Evolutionary conservation across 2,113 vertebrate species (phyloP).

Genomic region (Xenopus tropicalis): UCB_Xtro_10.0 CM004447.2:104192001-104192500

Average conservation of each 20-base stretch:
- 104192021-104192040: too few relatives aligned
- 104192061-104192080: too few relatives aligned
- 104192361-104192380: not conserved
- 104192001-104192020: too few relatives aligned
- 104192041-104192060: too few relatives aligned
- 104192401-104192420: not conserved
- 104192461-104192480: not conserved
- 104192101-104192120: too few relatives aligned
- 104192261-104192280: not conserved
- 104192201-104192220: too few relatives aligned
- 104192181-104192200: too few relatives aligned
- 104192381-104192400: not conserved
- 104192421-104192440: conserved; percentile 4
- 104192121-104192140: too few relatives aligned
- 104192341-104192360: not conserved
- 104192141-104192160: too few relatives aligned
- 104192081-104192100: too few relatives aligned
- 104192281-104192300: not conserved
- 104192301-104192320: not conserved
- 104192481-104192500: not conserved
- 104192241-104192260: not conserved
- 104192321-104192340: not conserved
- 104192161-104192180: too few relatives aligned
- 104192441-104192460: conserved; percentile 7
- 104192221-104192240: too few relatives aligned